Conservation (phyloP, 1,140 invertebrate species). For the Colletes latitarsis region DNA sequence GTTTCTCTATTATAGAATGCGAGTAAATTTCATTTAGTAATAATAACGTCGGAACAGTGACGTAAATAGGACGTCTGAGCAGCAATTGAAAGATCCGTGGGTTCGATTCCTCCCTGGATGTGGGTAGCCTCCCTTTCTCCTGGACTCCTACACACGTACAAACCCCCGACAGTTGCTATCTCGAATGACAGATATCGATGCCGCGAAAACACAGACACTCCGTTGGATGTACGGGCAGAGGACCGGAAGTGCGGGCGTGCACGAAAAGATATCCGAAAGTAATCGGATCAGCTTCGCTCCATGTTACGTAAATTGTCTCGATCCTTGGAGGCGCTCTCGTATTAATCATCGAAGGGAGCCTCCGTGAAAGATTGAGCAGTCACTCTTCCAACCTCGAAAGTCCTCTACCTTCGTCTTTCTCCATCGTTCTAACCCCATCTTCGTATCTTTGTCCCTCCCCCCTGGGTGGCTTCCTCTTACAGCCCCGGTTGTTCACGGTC, state of each 20-base stretch:
- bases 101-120: no score
- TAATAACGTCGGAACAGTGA: no score
- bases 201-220: no score
- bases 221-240: no score
- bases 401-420: conserved; percentile 24
- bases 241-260: neutral
- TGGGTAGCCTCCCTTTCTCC: no score
- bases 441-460: neutral
- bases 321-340: conserved; percentile 54
- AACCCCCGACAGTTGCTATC: no score
- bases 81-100: no score
- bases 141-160: no score
- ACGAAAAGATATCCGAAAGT: conserved; percentile 37
- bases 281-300: conserved; percentile 59
- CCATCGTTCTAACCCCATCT: neutral
- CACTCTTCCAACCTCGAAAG: conserved; percentile 47
- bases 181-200: no score
- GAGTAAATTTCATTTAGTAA: no score
- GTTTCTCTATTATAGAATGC: no score
- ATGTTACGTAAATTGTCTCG: conserved; percentile 66
- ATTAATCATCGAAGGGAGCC: conserved; percentile 66
- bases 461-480: conserved; percentile 7
- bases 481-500: conserved; percentile 30
- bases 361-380: conserved; percentile 54
- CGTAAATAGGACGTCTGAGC: no score